Percentiles rank a stretch among this genome's conserved stretches.
Evolutionary conservation across 35 echinoderm and acorn worm genomes (phyloP).

Genomic region (Lytechinus variegatus): DNA sequence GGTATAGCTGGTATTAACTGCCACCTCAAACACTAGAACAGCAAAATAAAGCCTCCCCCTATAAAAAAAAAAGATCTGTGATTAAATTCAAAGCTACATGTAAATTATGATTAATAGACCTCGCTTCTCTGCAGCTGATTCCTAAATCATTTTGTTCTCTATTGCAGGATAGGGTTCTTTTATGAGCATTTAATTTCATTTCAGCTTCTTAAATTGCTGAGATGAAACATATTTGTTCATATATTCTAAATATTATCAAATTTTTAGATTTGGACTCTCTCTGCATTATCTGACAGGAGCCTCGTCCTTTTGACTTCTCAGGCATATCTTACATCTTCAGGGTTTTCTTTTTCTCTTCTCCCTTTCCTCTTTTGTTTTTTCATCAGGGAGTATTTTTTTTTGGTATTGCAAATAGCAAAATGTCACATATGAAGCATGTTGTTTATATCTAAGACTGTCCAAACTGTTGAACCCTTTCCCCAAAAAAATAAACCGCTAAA

Average conservation of each 20-base stretch:
- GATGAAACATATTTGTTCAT: background rate
- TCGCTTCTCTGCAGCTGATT: background rate
- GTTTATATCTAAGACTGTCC: no score
- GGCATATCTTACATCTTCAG: background rate
- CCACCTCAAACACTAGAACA: no score
- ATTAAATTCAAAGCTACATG: background rate
- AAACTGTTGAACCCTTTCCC: no score
- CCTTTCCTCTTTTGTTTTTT: background rate
- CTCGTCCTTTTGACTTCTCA: background rate
- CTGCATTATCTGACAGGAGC: background rate
- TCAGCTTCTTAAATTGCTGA: background rate
- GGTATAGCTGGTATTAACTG: no score
- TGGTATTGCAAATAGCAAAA: no score
- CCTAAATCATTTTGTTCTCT: background rate
- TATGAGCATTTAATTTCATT: background rate
- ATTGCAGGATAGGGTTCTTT: background rate
- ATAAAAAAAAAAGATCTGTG: background rate
- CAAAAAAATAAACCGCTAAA: no score
- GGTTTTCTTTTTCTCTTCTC: background rate
- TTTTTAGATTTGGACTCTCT: background rate
- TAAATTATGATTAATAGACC: background rate
- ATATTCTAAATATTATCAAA: background rate
- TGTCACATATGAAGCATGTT: no score
- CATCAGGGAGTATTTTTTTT: no score
- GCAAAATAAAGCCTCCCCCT: background rate